These are phyloP conservation scores for Nycticebus coucang DNA, from an alignment of 2,113 vertebrate genomes.

Conservation along the genomic window DNA sequence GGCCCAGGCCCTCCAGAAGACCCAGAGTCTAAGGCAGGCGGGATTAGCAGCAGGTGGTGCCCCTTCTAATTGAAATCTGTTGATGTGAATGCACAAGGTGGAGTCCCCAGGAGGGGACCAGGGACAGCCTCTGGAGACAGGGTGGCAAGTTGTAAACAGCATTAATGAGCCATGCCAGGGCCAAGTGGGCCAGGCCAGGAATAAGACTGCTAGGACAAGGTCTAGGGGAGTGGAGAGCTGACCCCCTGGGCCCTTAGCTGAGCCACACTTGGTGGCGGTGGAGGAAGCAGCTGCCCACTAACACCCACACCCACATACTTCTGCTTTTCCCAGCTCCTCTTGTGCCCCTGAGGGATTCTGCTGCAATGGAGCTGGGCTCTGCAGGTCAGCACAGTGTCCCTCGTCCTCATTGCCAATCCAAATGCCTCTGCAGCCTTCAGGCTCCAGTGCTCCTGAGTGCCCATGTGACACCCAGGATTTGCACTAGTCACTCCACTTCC, in stretches of 20 bases:
- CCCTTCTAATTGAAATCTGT: constrained; percentile 59
- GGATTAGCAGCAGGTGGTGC: not conserved
- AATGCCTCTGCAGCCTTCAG: not conserved
- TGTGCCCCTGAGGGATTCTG: not conserved
- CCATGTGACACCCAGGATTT: not conserved
- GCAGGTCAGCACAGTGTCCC: not conserved
- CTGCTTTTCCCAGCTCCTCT: not conserved
- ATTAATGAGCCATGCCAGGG: constrained; percentile 56
- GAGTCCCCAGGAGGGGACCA: not conserved
- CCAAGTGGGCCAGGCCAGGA: not conserved
- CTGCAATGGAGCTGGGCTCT: not conserved
- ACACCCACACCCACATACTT: not conserved
- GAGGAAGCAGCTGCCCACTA: not conserved
- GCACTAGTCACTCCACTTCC: not conserved
- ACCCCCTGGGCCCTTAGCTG: not conserved
- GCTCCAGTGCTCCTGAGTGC: not conserved
- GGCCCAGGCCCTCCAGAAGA: not conserved
- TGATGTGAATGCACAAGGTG: constrained; percentile 19
- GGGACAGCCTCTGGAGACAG: constrained; percentile 20
- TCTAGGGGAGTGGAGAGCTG: not conserved
- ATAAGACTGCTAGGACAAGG: not conserved
- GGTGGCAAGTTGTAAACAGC: constrained; percentile 62
- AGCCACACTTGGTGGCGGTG: not conserved
- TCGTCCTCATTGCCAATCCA: not conserved
- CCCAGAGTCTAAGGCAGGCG: not conserved